phyloP scores from a whole-genome alignment of 2,797 vertebrate genomes.

The Anableps anableps region DNA sequence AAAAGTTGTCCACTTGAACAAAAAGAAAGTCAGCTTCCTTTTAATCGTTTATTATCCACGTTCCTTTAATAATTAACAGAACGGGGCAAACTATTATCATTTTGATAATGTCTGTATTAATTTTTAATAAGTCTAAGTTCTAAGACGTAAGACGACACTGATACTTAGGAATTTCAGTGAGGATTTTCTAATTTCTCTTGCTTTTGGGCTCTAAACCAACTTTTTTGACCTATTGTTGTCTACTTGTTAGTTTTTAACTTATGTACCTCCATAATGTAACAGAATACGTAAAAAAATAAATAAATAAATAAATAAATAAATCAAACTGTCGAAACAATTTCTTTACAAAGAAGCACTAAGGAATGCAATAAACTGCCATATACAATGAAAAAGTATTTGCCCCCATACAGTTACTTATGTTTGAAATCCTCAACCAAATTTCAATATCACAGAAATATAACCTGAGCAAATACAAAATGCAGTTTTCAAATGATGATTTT shows the following conservation, averaged over 20 bases:
- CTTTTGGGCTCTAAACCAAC: neutral
- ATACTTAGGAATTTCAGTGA: neutral
- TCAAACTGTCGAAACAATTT: neutral
- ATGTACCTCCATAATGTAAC: neutral
- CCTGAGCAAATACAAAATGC: neutral
- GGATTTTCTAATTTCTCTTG: neutral
- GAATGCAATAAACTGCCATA: neutral
- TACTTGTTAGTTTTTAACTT: neutral
- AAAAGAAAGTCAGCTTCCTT: neutral
- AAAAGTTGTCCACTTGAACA: neutral
- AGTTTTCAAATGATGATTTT: neutral
- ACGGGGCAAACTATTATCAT: neutral
- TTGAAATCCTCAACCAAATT: neutral
- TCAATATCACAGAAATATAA: neutral
- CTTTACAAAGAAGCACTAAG: neutral
- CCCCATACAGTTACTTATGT: neutral
- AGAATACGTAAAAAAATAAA: neutral
- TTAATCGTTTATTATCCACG: neutral
- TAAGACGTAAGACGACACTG: neutral
- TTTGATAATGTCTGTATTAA: neutral
- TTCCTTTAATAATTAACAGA: neutral
- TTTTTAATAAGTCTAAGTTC: neutral
- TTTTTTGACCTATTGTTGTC: neutral
- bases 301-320: too few relatives aligned
- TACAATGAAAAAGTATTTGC: neutral